Evolutionary conservation across 2,113 vertebrate species (phyloP), one percentile per base, ranked within the genome.

Genomic region (Oxyura jamaicensis): DNA sequence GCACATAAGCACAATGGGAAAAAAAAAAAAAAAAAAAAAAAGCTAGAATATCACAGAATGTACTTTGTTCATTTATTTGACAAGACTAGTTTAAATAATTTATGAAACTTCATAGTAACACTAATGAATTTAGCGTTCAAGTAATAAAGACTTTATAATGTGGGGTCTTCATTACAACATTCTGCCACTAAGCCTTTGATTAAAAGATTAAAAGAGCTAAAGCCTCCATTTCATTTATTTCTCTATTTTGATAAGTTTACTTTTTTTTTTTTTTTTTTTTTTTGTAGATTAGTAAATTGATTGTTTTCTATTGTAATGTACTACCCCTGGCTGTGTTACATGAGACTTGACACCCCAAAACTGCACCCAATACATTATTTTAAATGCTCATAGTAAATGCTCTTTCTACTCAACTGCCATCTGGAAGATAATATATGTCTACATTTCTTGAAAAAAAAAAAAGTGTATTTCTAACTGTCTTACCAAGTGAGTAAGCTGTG

Each of bases 81-180:
- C 93, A 94, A 91, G 90, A 14, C 67, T 88, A 91, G 41, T 93
- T 94, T 94, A 94, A 94, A 96, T 83, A 91, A 93, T 91, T 88
- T 79, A 95, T 92, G 66, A 84, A 89, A 95, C 69, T 93, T 94
- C 90, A 79, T 84, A 86, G 69, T 55, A 92, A 76, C 53, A 52
- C 66, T 95, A 96, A 95, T 95, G 74, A 96, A 94, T 91, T 91
- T 92, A 93, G 11, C 4, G 15, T 94, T 94, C 86, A 84, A 73
- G 41, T 89, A 93, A 96, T 69, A 58, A 86, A 84, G 83, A 62
- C 48, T 88, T 92, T 80, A 63, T 93, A 92, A 91, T 91, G 69
- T 93, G 83, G 22, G 91, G 91, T 93, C 91, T 86, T 96, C 73
- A 82, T 88, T 83, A 81, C 66, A 93, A 50, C 42, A 62, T 83